Percentiles rank a stretch among this genome's conserved stretches.
Evolutionary conservation across 1,140 invertebrate species (phyloP).

Genomic region (Drosophila orena): DNA sequence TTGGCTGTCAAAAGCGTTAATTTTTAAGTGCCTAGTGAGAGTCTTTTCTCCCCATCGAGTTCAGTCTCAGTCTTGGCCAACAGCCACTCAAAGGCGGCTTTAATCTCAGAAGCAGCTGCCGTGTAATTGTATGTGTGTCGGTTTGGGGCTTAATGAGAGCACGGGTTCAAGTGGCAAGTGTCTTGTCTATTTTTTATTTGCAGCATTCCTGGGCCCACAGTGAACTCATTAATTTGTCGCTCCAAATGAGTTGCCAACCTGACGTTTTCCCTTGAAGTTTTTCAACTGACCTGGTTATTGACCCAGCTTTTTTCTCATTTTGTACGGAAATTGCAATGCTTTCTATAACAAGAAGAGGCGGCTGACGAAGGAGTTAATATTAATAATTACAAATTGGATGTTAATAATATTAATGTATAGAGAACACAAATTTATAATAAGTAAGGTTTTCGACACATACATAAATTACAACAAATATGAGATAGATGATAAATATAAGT

Average conservation of each 20-base stretch:
- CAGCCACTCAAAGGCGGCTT: conserved; percentile 39
- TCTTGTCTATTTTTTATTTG: conserved; percentile 80
- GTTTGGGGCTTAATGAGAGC: conserved; percentile 68
- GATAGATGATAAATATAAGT: no score
- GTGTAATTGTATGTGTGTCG: conserved; percentile 33
- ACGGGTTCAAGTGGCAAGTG: conserved; percentile 76
- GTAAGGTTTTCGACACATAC: no score
- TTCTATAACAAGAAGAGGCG: no score
- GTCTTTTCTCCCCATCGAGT: conserved; percentile 46
- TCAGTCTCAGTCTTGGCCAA: conserved; percentile 27
- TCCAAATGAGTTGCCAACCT: conserved; percentile 57
- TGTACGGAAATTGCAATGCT: background rate
- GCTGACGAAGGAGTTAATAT: background rate
- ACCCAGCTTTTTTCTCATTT: conserved; percentile 24
- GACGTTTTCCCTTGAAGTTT: conserved; percentile 48
- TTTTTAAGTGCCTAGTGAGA: conserved; percentile 83
- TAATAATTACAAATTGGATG: no score
- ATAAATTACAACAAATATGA: no score
- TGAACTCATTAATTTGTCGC: conserved; percentile 77
- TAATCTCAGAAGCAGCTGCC: conserved; percentile 61
- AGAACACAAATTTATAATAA: no score
- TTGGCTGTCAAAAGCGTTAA: conserved; percentile 83
- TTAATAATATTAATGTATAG: no score
- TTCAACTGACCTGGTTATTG: conserved; percentile 43
- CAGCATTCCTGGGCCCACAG: conserved; percentile 64